These are phyloP conservation scores for Chromobotia macracanthus DNA, from an alignment of 2,797 vertebrate species.

Conservation along the genomic window DNA sequence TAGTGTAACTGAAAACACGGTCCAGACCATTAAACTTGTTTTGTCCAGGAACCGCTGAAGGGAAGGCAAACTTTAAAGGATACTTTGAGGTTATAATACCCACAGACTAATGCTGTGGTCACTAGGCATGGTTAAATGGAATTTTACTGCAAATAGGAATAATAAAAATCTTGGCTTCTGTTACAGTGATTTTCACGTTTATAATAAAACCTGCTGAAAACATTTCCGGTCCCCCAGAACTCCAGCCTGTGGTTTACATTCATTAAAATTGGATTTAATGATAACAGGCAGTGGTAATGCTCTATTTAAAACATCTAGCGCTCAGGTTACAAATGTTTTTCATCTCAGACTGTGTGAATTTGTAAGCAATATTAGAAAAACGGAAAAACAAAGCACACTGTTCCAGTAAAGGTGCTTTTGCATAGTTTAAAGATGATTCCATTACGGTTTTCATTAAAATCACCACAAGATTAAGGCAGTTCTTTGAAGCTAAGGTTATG, in stretches of 20 bases:
- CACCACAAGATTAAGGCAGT: not conserved
- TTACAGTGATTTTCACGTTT: slow-evolving; percentile 40
- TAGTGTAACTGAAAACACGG: not conserved
- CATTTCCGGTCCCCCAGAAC: slow-evolving; percentile 15
- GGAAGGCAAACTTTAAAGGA: not conserved
- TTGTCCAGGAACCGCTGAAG: slow-evolving; percentile 8
- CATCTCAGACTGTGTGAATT: slow-evolving; percentile 8
- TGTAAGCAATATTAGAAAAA: slow-evolving; percentile 8
- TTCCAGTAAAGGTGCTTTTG: not conserved
- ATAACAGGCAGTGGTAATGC: slow-evolving; percentile 13
- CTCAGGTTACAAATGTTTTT: slow-evolving; percentile 23
- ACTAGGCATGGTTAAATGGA: not conserved
- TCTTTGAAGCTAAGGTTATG: not conserved
- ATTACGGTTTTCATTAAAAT: not conserved
- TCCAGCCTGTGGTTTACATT: slow-evolving; percentile 25
- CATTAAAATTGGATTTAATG: slow-evolving; percentile 33
- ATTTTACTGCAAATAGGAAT: slow-evolving; percentile 27
- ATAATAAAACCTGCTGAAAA: slow-evolving; percentile 38
- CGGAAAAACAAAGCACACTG: not conserved
- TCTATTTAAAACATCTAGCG: slow-evolving; percentile 9
- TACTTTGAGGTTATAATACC: not conserved
- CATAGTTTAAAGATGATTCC: slow-evolving; percentile 6
- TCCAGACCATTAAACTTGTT: not conserved
- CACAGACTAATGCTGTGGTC: slow-evolving; percentile 12
- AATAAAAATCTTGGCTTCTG: slow-evolving; percentile 16